Evolutionary conservation across 2,888 invertebrate species (phyloP), one percentile per base, ranked within the genome.

Genomic region (Drosophila leonis): DNA sequence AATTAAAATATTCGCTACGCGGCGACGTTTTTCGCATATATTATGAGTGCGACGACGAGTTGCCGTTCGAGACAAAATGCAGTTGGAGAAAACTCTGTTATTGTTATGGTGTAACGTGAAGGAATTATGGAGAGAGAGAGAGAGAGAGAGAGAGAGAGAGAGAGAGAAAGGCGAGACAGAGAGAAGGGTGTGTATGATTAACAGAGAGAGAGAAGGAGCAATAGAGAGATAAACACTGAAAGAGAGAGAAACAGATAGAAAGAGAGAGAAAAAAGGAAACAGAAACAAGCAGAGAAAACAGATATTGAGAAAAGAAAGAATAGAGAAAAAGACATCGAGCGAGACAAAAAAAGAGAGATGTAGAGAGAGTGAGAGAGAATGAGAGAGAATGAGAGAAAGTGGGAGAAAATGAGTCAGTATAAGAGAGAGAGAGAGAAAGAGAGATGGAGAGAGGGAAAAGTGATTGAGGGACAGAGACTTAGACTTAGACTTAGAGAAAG

Each of bases 1-100:
- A 86, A 86, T 86, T 88, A 88, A 90, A 88, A 90, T 90, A 12
- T 78, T 75, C 75, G 72, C 75, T 70, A 69, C 61, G 74, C 72
- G 57, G 61, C 54, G 51, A 39, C 51, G 75, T 60, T 44, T 52
- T 59, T 59, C 15, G 55, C 71, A 75, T 63, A 35, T 37, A 75
- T 70, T 66, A 69, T 55, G 51, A 39, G 46, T 63, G 41, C 60
- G 18, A 41, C 31, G 27, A 29, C n/a, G 29, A 29, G 29, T 44
- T 55, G 52, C 9, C 27, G 27, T 15, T 15, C 15, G n/a, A 27
- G 46, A 24, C 24, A n/a, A 15, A 18, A 15, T 31, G 29, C 12
- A 13, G 31, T 57, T 1, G 18, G 9, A 15, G 24, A 39, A 9
- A 9, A n/a, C 20, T 54, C 4, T 24, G 24, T 24, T 24, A 10